Conservation (phyloP, 2,888 invertebrate species). For the Noctua pronuba region DNA sequence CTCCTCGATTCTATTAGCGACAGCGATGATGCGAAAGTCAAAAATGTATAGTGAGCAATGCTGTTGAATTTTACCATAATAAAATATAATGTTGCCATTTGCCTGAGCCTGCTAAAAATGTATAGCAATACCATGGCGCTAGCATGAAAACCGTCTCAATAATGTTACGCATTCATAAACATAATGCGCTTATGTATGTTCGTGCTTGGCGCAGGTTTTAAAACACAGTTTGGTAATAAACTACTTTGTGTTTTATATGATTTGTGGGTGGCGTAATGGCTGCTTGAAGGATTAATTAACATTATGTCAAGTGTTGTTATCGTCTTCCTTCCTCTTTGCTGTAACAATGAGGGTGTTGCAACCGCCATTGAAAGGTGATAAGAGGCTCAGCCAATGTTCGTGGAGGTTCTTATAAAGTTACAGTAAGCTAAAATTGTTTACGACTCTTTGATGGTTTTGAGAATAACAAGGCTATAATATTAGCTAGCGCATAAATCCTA, state of each 20-base stretch:
- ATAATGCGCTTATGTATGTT: conserved; percentile 16
- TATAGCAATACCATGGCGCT: background rate
- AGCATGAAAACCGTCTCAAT: conserved; percentile 17
- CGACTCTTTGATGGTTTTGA: background rate
- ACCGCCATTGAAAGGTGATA: background rate
- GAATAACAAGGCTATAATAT: background rate
- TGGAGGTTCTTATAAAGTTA: background rate
- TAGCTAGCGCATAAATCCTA: background rate
- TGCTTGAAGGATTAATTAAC: conserved; percentile 25
- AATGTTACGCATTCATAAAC: conserved; percentile 26
- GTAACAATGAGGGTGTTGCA: background rate
- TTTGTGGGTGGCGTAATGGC: conserved; percentile 30
- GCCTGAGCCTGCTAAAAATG: background rate
- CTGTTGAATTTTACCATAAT: too few species aligned
- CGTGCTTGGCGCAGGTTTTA: conserved; percentile 37
- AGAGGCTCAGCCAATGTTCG: background rate
- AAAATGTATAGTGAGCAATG: background rate
- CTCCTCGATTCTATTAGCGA: background rate
- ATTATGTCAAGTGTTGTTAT: conserved; percentile 15
- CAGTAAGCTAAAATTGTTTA: background rate
- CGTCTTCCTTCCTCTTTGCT: background rate
- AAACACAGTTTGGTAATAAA: conserved; percentile 40
- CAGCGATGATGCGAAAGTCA: background rate
- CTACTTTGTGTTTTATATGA: conserved; percentile 28
- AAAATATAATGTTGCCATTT: too few species aligned